phyloP scores from a whole-genome alignment of 2,113 vertebrate species.

The Rissa tridactyla region DNA sequence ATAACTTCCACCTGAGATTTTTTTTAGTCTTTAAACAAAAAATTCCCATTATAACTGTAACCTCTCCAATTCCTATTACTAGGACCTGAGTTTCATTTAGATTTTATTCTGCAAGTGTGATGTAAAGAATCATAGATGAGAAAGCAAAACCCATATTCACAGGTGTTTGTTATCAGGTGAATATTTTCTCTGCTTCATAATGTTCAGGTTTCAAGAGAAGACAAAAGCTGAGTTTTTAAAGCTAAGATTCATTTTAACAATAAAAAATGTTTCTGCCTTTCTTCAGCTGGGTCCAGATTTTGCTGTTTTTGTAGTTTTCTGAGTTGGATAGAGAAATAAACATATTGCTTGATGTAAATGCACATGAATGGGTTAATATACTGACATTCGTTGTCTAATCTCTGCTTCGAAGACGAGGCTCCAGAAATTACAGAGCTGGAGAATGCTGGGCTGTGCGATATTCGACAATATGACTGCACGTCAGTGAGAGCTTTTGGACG shows the following conservation, averaged over 20 bases:
- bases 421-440: constrained; percentile 86
- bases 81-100: not conserved
- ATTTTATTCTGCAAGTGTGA: not conserved
- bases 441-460: constrained; percentile 83
- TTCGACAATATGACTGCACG: constrained; percentile 77
- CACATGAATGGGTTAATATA: not conserved
- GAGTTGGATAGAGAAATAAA: not conserved
- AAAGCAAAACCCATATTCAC: not conserved
- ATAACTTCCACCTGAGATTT: not conserved
- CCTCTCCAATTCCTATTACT: not conserved
- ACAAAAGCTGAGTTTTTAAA: not conserved
- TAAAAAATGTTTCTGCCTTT: not conserved
- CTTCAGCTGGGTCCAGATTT: not conserved
- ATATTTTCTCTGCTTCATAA: not conserved
- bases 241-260: not conserved
- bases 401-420: constrained; percentile 78
- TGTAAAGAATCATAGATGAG: not conserved
- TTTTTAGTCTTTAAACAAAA: not conserved
- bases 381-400: not conserved
- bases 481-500: constrained; percentile 79
- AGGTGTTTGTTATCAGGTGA: not conserved
- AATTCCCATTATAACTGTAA: not conserved
- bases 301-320: not conserved
- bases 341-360: not conserved
- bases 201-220: not conserved